These are phyloP conservation scores for Gobionotothen gibberifrons DNA, from an alignment of 2,797 vertebrate species.

Conservation along the genomic window DNA sequence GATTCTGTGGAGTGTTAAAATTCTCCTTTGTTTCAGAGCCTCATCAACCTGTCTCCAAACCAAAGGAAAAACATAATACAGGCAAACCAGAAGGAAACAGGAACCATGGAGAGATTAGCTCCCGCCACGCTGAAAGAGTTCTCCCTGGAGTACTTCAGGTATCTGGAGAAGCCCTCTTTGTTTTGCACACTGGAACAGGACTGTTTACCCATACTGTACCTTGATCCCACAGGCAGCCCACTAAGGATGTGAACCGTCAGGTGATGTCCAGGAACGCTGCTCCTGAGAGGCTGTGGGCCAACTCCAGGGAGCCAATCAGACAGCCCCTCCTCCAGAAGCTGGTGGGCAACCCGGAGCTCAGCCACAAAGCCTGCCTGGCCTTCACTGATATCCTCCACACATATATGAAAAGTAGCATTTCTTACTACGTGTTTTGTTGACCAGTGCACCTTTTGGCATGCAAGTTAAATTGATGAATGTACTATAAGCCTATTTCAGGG, in stretches of 20 bases:
- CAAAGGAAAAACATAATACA: slow-evolving; percentile 87
- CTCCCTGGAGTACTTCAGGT: slow-evolving; percentile 94
- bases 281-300: slow-evolving; percentile 88
- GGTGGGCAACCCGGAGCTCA: slow-evolving; percentile 82
- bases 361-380: slow-evolving; percentile 89
- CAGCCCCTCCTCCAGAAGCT: slow-evolving; percentile 90
- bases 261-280: slow-evolving; percentile 85
- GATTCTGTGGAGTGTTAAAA: not conserved
- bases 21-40: slow-evolving; percentile 66
- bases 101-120: slow-evolving; percentile 79
- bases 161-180: not conserved
- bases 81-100: slow-evolving; percentile 71
- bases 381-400: slow-evolving; percentile 94
- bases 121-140: slow-evolving; percentile 91
- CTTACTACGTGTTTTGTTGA: not conserved
- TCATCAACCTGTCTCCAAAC: slow-evolving; percentile 92
- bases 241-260: slow-evolving; percentile 88
- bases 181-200: not conserved
- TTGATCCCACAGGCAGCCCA: slow-evolving; percentile 74
- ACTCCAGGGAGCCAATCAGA: slow-evolving; percentile 91
- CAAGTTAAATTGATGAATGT: not conserved
- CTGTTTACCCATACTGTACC: not conserved
- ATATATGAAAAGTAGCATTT: not conserved
- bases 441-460: not conserved
- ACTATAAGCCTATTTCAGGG: not conserved